Conservation (phyloP, 1,140 invertebrate species). For the Brachionus calyciflorus region DNA sequence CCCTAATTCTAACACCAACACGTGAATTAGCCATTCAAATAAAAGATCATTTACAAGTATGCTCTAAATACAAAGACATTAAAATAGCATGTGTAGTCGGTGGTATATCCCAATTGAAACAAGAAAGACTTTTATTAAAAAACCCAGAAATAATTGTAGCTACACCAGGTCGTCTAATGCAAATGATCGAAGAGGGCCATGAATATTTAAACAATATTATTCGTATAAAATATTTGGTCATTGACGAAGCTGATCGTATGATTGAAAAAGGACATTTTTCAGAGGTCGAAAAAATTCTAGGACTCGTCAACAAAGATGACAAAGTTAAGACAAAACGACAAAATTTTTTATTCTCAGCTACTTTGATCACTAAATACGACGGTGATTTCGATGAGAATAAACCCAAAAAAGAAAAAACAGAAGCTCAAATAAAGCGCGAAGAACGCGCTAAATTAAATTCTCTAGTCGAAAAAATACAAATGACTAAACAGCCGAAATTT, state of each 20-base stretch:
- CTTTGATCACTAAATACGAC: conserved; percentile 68
- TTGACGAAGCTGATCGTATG: conserved; percentile 97
- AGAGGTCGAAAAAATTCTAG: conserved; percentile 80
- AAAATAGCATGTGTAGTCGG: conserved; percentile 54
- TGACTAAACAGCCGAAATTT: conserved; percentile 79
- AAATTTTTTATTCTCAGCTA: conserved; percentile 96
- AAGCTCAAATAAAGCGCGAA: conserved; percentile 10
- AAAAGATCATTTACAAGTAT: conserved; percentile 69
- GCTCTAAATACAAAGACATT: conserved; percentile 52
- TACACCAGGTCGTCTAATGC: conserved; percentile 41
- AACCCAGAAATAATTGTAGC: conserved; percentile 71
- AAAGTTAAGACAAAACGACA: conserved; percentile 79
- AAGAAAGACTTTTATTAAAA: conserved; percentile 79
- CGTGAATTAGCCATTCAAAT: conserved; percentile 89
- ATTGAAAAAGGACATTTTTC: conserved; percentile 92
- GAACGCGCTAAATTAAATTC: conserved; percentile 60
- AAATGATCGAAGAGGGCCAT: conserved; percentile 34
- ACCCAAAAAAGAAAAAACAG: conserved; percentile 10
- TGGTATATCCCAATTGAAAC: conserved; percentile 68
- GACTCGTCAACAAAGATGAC: conserved; percentile 68
- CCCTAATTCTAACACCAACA: conserved; percentile 90
- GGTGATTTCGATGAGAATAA: conserved; percentile 2
- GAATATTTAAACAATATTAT: conserved; percentile 41
- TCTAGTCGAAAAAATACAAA: conserved; percentile 64
- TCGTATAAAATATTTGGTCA: conserved; percentile 1